Evolutionary conservation across 53 echinoderm and acorn worm species (phyloP).

Genomic region (Arbacia lixula): DNA sequence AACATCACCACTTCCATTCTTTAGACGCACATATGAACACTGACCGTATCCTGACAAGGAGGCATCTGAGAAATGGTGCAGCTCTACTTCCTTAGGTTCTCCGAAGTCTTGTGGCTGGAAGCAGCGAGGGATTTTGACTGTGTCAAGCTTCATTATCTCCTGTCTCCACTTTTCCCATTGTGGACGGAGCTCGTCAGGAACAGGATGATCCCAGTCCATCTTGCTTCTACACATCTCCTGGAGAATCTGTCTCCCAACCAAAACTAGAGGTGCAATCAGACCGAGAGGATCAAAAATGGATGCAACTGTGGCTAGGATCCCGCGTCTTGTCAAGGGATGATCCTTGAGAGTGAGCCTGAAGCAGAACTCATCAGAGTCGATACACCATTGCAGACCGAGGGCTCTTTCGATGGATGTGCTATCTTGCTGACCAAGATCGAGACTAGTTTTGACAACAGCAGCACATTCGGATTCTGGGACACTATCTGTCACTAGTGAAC

Average conservation of each 20-base stretch:
- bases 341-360: slow-evolving; percentile 42
- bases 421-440: slow-evolving; percentile 1
- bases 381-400: slow-evolving; percentile 65
- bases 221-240: slow-evolving; percentile 57
- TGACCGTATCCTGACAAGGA: slow-evolving; percentile 66
- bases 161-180: slow-evolving; percentile 62
- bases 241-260: slow-evolving; percentile 45
- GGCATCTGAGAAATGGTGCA: slow-evolving; percentile 72
- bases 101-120: slow-evolving; percentile 51
- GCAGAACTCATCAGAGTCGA: slow-evolving; percentile 59
- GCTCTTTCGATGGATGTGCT: slow-evolving; percentile 62
- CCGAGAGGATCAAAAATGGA: slow-evolving; percentile 64
- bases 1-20: slow-evolving; percentile 12
- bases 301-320: slow-evolving; percentile 60
- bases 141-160: slow-evolving; percentile 49
- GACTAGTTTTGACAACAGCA: no score
- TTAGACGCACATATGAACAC: slow-evolving; percentile 61
- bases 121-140: slow-evolving; percentile 50
- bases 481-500: slow-evolving; percentile 49
- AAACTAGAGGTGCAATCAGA: slow-evolving; percentile 47
- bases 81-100: slow-evolving; percentile 1
- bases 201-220: slow-evolving; percentile 59
- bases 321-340: slow-evolving; percentile 30
- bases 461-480: slow-evolving; percentile 51
- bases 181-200: slow-evolving; percentile 17